Conservation (phyloP, 2,113 vertebrate genomes). For the Sander vitreus region DNA sequence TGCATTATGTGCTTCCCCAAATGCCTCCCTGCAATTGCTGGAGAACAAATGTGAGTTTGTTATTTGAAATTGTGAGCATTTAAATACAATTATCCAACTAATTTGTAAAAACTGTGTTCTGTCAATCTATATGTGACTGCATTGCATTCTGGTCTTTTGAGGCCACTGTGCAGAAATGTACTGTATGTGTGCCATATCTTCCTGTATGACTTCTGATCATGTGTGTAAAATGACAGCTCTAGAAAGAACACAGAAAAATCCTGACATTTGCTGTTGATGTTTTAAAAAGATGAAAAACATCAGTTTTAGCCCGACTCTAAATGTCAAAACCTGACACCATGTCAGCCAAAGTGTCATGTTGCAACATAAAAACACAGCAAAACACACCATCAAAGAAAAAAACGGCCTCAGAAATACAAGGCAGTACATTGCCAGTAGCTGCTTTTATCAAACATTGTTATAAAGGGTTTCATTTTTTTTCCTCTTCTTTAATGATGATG, state of each 20-base stretch:
- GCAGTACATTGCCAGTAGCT: not conserved
- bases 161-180: not conserved
- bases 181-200: not conserved
- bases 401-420: not conserved
- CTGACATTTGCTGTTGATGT: conserved; percentile 4
- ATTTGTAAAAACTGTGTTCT: not conserved
- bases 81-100: not conserved
- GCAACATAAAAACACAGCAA: not conserved
- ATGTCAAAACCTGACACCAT: conserved; percentile 15
- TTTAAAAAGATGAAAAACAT: conserved; percentile 31
- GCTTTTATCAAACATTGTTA: conserved; percentile 17
- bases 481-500: conserved; percentile 46
- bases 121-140: not conserved
- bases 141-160: conserved; percentile 4
- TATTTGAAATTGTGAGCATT: not conserved
- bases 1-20: not conserved
- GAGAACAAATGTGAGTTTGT: not conserved
- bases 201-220: not conserved
- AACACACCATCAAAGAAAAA: conserved; percentile 23
- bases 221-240: conserved; percentile 4
- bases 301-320: conserved; percentile 12
- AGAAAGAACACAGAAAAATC: not conserved
- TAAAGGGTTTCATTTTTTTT: not conserved
- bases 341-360: conserved; percentile 20
- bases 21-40: not conserved